phyloP scores from a whole-genome alignment of 2,797 vertebrate species.

The Notolabrus celidotus region DNA sequence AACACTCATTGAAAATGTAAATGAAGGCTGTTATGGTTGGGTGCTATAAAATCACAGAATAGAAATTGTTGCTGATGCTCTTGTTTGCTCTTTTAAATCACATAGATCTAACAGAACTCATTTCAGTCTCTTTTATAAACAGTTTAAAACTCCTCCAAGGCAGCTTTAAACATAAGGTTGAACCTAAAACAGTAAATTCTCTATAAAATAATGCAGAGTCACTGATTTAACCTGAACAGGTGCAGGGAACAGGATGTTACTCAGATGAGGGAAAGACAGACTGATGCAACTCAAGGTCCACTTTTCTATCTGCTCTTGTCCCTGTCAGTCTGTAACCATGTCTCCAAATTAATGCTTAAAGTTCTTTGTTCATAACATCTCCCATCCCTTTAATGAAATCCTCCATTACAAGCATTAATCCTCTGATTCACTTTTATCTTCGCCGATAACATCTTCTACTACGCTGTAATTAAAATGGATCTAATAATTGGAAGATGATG shows the following conservation, averaged over 20 bases:
- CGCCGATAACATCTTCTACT: conserved; percentile 49
- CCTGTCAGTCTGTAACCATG: conserved; percentile 3
- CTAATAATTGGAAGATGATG: conserved; percentile 60
- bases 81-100: too few relatives aligned
- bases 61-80: too few relatives aligned
- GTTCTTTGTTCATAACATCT: conserved; percentile 23
- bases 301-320: conserved; percentile 11
- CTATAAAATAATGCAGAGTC: too few relatives aligned
- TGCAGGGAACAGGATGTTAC: too few relatives aligned
- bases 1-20: too few relatives aligned
- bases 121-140: too few relatives aligned
- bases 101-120: too few relatives aligned
- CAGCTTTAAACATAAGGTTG: conserved; percentile 4
- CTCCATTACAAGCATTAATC: conserved; percentile 38
- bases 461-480: conserved; percentile 57
- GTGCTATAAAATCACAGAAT: too few relatives aligned
- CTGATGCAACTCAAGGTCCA: background rate
- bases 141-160: background rate
- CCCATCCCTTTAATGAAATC: conserved; percentile 52
- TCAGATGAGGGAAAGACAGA: too few relatives aligned
- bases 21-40: too few relatives aligned
- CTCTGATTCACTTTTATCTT: conserved; percentile 55
- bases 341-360: conserved; percentile 30
- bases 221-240: too few relatives aligned
- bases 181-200: conserved; percentile 4